Conservation (phyloP, 2,797 vertebrate genomes). For the Sphenopsis melanotis region DNA sequence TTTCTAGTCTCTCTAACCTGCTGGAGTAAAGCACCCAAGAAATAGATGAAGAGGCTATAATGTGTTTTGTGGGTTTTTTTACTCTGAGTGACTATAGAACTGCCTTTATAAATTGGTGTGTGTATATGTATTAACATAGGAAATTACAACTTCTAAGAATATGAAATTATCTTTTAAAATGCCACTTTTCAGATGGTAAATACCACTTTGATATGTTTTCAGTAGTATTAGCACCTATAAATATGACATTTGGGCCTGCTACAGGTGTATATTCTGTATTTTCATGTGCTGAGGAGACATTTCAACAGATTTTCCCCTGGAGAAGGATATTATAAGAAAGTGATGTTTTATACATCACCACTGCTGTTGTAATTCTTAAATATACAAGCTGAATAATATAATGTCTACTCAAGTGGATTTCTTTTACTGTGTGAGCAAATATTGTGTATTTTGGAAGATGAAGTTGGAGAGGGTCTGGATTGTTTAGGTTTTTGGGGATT, state of each 20-base stretch:
- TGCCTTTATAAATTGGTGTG: not conserved
- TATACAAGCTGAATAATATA: not conserved
- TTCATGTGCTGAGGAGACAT: not conserved
- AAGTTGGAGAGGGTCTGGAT: not conserved
- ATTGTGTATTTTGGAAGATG: not conserved
- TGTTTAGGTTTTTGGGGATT: not conserved
- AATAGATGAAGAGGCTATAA: not conserved
- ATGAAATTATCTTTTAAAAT: not conserved
- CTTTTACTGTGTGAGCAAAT: not conserved
- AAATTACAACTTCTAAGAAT: not conserved
- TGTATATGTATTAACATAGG: not conserved
- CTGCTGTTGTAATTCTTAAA: not conserved
- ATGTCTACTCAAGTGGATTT: not conserved
- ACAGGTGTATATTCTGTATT: not conserved
- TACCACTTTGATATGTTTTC: not conserved
- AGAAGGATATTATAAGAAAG: not conserved
- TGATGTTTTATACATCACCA: not conserved
- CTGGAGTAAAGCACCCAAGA: not conserved
- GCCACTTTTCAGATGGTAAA: not conserved
- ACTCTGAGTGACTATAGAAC: not conserved
- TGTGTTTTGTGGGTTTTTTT: rapidly evolving
- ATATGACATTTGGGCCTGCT: not conserved
- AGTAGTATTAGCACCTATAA: not conserved
- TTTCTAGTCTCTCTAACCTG: not conserved
- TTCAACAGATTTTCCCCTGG: not conserved